Evolutionary conservation across 2,113 vertebrate species (phyloP).

Genomic region (Rhinolophus sinicus): DNA sequence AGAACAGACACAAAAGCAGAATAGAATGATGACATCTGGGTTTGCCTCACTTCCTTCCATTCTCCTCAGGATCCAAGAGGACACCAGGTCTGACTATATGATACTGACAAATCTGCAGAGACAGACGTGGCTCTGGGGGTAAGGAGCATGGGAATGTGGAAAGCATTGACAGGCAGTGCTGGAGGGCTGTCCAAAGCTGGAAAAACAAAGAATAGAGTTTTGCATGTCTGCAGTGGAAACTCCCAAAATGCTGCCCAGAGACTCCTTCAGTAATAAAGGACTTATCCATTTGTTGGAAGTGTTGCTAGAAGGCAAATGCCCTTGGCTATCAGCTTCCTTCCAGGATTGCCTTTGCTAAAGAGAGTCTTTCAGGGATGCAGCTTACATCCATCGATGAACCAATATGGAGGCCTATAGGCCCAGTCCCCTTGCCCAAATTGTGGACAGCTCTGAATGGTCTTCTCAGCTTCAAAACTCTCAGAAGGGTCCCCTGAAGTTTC

Average conservation of each 20-base stretch:
- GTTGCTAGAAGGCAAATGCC: not conserved
- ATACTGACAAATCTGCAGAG: not conserved
- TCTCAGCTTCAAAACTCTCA: not conserved
- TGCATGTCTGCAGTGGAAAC: not conserved
- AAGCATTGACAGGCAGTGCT: not conserved
- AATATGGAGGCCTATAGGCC: not conserved
- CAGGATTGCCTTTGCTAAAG: not conserved
- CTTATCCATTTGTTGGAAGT: not conserved
- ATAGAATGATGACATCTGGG: not conserved
- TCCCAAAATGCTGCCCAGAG: not conserved
- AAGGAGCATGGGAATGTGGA: not conserved
- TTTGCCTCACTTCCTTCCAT: not conserved
- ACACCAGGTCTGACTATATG: not conserved
- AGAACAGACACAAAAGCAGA: not conserved
- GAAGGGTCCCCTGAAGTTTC: not conserved
- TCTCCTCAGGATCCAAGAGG: not conserved
- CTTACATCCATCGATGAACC: not conserved
- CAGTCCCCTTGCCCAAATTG: not conserved
- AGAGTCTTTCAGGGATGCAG: not conserved
- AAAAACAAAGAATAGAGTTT: rapidly evolving
- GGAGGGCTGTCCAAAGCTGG: not conserved
- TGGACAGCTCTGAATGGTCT: not conserved
- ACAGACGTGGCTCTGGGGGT: not conserved
- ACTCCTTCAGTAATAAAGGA: not conserved
- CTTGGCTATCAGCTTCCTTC: not conserved